These are phyloP conservation scores for Natator depressus DNA, from an alignment of 2,113 vertebrate species.

Conservation along the genomic window DNA sequence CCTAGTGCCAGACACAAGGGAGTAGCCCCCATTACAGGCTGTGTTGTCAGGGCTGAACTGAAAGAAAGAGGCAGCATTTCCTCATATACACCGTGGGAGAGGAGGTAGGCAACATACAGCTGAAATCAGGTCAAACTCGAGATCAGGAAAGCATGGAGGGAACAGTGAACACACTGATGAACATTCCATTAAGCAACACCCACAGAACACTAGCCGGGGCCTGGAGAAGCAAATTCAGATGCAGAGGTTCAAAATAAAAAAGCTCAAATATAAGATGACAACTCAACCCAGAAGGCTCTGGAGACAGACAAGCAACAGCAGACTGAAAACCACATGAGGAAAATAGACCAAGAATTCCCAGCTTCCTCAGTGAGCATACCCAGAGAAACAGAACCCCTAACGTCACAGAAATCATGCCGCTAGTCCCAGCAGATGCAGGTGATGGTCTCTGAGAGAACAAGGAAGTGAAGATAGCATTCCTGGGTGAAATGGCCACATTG, in stretches of 20 bases:
- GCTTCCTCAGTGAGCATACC: too few relatives aligned
- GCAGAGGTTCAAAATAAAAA: neutral
- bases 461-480: neutral
- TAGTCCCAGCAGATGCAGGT: neutral
- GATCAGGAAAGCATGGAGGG: neutral
- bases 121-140: neutral
- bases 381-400: too few relatives aligned
- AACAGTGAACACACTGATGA: neutral
- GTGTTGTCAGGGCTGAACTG: neutral
- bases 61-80: neutral
- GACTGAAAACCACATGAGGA: neutral
- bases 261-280: neutral
- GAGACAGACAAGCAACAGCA: neutral
- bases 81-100: neutral
- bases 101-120: too few relatives aligned
- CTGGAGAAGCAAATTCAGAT: neutral
- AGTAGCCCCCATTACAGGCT: neutral
- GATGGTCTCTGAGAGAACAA: neutral
- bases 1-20: neutral
- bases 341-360: neutral
- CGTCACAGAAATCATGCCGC: too few relatives aligned
- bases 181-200: neutral
- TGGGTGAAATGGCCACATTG: neutral
- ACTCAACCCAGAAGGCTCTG: neutral
- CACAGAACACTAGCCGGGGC: neutral